Evolutionary conservation across 2,797 vertebrate genomes (phyloP), one percentile per base, ranked within the genome.

Genomic region (Ctenopoma multispine): DNA sequence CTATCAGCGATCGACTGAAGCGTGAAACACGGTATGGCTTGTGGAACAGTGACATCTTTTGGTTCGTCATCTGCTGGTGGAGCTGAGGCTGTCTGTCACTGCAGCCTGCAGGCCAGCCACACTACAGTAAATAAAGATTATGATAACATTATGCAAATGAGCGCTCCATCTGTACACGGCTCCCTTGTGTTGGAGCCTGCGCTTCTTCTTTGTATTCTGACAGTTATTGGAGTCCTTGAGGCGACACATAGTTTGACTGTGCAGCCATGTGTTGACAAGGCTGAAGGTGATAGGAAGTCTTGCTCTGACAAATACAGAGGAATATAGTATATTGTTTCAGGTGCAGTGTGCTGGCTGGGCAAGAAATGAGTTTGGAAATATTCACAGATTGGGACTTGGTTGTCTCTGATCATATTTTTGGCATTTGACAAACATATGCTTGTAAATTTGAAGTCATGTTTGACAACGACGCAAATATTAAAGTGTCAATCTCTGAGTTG

Each of bases 1-100:
- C 27, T 27, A 13, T 48, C 24, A 40, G 41, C 41, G 43, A 27
- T 10, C 15, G 36, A 12, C 46, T 17, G n/a, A 47, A 10, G 29
- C 1, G 12, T 41, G 56, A 69, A 43, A 13, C 27, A 9, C 63
- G 3, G 48, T 60, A 46, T 60, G 40, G 44, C 77, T 80, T 92
- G 91, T 91, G 76, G 90, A 93, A 94, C 93, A 94, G 88, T 90
- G 93, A 91, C 93, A 93, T 92, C 94, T 94, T 77, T 77, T 91
- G 94, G 93, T 77, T 41, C 0, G 1, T 44, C 3, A 41, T 44
- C 5, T 21, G 60, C 38, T 5, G 40, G 50, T 72, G 68, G 58
- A 49, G 54, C 56, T 18, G 23, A 17, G 20, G 36, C 38, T 57
- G 67, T 43, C 14, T 69, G 38, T 31, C 31, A 54, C 14, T 10